Evolutionary conservation across 2,888 invertebrate species (phyloP).

Genomic region (Amphipoea oculea): DNA sequence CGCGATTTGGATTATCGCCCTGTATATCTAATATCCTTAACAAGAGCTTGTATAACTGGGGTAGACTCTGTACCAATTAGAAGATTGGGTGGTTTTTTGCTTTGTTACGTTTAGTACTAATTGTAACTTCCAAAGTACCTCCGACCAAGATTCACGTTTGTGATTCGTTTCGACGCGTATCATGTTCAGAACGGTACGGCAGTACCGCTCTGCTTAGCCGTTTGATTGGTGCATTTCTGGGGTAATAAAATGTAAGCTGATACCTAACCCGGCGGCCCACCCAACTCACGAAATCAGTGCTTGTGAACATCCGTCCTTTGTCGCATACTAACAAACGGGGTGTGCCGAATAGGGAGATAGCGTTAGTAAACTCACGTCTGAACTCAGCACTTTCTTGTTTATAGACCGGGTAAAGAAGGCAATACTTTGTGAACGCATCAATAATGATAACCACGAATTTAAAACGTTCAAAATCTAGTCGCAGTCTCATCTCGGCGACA

Average conservation of each 20-base stretch:
- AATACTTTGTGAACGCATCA: not conserved
- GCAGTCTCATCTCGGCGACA: too few species aligned
- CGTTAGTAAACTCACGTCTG: not conserved
- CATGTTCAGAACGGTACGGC: conserved; percentile 6
- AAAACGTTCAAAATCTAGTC: not conserved
- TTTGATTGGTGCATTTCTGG: conserved; percentile 5
- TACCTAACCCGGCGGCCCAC: not conserved
- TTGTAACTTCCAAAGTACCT: not conserved
- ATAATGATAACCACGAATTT: not conserved
- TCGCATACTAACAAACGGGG: not conserved
- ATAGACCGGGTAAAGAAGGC: not conserved
- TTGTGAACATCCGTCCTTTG: not conserved
- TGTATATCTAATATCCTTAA: conserved; percentile 6
- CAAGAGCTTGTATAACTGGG: conserved; percentile 2
- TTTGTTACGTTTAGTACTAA: not conserved
- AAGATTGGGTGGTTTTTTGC: conserved; percentile 7
- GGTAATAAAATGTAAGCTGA: not conserved
- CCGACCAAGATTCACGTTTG: too few species aligned
- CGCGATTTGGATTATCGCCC: conserved; percentile 5
- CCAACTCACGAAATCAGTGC: not conserved
- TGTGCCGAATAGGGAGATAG: not conserved
- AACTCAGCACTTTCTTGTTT: not conserved
- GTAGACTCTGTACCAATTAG: conserved; percentile 7
- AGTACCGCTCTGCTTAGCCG: conserved; percentile 3
- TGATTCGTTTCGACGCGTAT: not conserved